phyloP scores from a whole-genome alignment of 2,113 vertebrate species.

The Mandrillus leucophaeus region DNA sequence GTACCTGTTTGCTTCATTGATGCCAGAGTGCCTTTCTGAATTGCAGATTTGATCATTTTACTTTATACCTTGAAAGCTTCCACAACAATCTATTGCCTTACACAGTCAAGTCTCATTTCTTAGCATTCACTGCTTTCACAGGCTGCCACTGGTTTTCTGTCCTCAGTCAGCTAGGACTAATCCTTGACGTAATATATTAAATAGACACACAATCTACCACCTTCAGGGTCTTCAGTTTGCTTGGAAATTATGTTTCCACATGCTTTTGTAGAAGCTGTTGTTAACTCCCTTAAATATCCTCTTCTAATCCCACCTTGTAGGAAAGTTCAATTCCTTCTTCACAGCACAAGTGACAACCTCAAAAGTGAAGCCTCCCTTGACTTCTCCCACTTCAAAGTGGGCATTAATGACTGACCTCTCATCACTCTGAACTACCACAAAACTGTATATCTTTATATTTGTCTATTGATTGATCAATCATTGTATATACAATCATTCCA shows the following conservation, averaged over 20 bases:
- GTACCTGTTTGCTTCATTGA: neutral
- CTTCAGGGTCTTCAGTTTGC: neutral
- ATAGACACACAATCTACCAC: neutral
- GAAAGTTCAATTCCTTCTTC: neutral
- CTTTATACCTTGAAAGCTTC: neutral
- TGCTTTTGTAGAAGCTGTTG: rapidly evolving
- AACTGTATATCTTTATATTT: neutral
- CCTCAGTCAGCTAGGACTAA: neutral
- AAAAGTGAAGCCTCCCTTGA: neutral
- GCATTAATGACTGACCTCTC: neutral
- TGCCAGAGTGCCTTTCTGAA: neutral
- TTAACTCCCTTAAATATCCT: neutral
- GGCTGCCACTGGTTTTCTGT: neutral
- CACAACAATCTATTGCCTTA: neutral
- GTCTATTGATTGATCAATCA: neutral
- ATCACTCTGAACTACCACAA: neutral
- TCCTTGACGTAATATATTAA: neutral
- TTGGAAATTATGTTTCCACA: neutral
- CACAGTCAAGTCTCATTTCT: neutral
- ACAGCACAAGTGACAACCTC: neutral
- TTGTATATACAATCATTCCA: neutral
- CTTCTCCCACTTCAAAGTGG: neutral
- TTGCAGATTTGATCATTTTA: neutral
- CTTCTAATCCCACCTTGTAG: neutral
- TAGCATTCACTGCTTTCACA: neutral